A percentile compares a stretch with the other conserved stretches of the same genome.
These are phyloP conservation scores for Leptarthrus brevirostris DNA, from an alignment of 2,888 invertebrate genomes.

Conservation along the genomic window DNA sequence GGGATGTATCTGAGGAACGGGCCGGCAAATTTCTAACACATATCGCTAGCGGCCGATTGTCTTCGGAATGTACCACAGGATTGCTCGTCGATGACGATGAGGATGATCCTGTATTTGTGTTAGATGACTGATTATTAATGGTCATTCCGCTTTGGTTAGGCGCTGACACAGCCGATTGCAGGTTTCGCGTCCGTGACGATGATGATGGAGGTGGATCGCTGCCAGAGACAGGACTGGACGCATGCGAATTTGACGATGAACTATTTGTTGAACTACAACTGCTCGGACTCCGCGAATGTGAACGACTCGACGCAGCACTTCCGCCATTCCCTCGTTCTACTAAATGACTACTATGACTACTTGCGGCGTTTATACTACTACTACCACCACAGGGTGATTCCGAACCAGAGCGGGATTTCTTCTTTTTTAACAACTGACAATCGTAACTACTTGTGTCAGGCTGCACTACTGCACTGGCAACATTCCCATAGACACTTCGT, in stretches of 20 bases:
- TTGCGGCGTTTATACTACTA: slow-evolving; percentile 62
- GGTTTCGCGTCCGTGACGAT: slow-evolving; percentile 66
- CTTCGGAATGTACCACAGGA: slow-evolving; percentile 68
- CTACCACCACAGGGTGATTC: slow-evolving; percentile 65
- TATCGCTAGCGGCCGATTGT: slow-evolving; percentile 84
- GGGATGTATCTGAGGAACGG: slow-evolving; percentile 90
- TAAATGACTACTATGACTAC: slow-evolving; percentile 58
- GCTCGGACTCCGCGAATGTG: slow-evolving; percentile 69
- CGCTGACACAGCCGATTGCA: slow-evolving; percentile 69
- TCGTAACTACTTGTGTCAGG: slow-evolving; percentile 58
- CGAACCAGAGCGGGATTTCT: slow-evolving; percentile 69
- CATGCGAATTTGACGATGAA: slow-evolving; percentile 66
- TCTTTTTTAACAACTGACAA: slow-evolving; percentile 62
- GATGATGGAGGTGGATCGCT: slow-evolving; percentile 60
- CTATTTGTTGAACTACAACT: slow-evolving; percentile 67
- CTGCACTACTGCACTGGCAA: slow-evolving; percentile 60
- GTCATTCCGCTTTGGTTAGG: slow-evolving; percentile 55
- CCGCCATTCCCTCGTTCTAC: slow-evolving; percentile 62
- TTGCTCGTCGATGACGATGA: slow-evolving; percentile 58
- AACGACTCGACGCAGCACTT: slow-evolving; percentile 70
- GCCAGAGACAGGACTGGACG: slow-evolving; percentile 65
- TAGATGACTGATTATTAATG: slow-evolving; percentile 44
- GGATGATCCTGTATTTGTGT: slow-evolving; percentile 39
- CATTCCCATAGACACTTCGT: slow-evolving; percentile 64
- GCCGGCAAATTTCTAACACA: slow-evolving; percentile 91